Percentiles rank a stretch among this genome's conserved stretches.
These are phyloP conservation scores for Micrasema longulum DNA, from an alignment of 1,140 invertebrate species.

Conservation along the genomic window DNA sequence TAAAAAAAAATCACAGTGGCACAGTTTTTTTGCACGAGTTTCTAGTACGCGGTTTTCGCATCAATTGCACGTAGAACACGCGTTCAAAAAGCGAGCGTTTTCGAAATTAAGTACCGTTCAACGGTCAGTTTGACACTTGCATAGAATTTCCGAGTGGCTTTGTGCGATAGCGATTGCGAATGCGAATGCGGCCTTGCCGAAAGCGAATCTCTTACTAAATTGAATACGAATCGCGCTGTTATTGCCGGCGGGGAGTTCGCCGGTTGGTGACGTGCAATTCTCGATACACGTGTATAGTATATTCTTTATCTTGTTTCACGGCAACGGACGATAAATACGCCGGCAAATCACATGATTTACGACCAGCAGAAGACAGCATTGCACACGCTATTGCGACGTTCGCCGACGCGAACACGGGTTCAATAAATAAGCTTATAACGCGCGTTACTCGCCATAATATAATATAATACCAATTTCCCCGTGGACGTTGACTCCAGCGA, in stretches of 20 bases:
- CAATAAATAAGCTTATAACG: background rate
- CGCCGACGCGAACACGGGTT: conserved; percentile 1
- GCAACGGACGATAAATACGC: conserved; percentile 29
- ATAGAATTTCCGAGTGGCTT: no score
- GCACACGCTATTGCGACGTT: conserved; percentile 18
- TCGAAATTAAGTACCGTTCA: no score
- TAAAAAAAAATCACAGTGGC: no score
- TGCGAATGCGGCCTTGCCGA: conserved; percentile 36
- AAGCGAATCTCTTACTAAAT: conserved; percentile 38
- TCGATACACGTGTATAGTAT: conserved; percentile 29
- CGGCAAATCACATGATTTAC: conserved; percentile 28
- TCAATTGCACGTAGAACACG: no score
- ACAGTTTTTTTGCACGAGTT: no score
- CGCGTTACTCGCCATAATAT: background rate
- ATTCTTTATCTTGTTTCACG: conserved; percentile 31
- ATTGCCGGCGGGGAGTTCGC: no score
- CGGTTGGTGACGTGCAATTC: conserved; percentile 21
- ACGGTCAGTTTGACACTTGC: no score
- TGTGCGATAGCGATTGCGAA: no score
- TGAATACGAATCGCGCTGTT: no score
- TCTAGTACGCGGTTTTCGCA: no score
- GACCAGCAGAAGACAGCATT: background rate
- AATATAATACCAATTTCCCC: no score
- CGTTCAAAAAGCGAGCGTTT: no score
- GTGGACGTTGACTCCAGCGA: background rate